Percentiles rank a stretch among this genome's conserved stretches.
phyloP scores from a whole-genome alignment of 2,797 vertebrate species.

The Anguilla marmorata region DNA sequence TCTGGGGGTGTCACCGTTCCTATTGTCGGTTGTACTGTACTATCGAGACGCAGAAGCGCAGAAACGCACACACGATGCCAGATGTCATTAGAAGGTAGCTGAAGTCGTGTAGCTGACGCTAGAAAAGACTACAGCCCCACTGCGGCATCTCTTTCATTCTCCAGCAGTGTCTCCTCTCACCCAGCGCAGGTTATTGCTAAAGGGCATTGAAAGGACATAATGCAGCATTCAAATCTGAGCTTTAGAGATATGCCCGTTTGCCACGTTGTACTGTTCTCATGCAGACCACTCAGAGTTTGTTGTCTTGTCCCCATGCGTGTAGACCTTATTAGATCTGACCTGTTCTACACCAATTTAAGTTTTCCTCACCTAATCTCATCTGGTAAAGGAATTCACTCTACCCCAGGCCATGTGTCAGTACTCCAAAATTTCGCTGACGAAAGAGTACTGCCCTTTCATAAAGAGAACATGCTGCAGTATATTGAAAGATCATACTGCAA shows the following conservation, averaged over 20 bases:
- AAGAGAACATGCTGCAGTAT: not conserved
- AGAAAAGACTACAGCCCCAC: not conserved
- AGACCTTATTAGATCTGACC: not conserved
- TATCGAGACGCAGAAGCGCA: not conserved
- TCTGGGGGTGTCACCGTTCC: not conserved
- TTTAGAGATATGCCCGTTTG: not conserved
- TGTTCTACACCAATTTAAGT: slow-evolving; percentile 3
- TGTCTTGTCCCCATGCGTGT: not conserved
- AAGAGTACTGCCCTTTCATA: not conserved
- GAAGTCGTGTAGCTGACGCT: not conserved
- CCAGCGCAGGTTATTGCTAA: slow-evolving; percentile 45
- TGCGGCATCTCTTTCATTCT: not conserved
- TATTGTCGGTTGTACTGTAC: not conserved
- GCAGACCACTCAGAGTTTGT: not conserved
- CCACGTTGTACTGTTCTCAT: not conserved
- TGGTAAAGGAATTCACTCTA: slow-evolving; percentile 11
- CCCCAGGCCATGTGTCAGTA: not conserved
- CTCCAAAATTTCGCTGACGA: not conserved
- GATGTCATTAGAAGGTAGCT: not conserved
- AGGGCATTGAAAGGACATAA: slow-evolving; percentile 41
- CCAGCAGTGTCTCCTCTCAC: not conserved
- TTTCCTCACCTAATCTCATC: slow-evolving; percentile 11
- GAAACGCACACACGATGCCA: not conserved
- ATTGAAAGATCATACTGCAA: not conserved
- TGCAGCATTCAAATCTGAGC: slow-evolving; percentile 27